Conservation (phyloP, 2,888 invertebrate genomes). For the Lymantria dispar region DNA sequence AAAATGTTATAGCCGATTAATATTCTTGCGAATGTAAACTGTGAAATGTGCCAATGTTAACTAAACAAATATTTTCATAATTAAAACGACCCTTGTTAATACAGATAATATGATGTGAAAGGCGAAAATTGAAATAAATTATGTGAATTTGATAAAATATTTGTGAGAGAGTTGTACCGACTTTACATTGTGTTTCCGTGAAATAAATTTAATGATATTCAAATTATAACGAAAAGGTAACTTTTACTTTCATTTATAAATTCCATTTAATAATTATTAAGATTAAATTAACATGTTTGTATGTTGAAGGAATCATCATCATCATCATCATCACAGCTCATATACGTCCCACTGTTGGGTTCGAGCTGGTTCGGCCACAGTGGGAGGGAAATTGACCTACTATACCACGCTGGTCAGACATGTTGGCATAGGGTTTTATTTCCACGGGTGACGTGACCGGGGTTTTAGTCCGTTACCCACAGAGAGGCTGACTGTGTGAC, state of each 20-base stretch:
- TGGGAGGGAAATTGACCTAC: too few relatives aligned
- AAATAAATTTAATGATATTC: constrained; percentile 37
- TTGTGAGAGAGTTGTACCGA: constrained; percentile 32
- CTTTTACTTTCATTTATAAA: constrained; percentile 19
- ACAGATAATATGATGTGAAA: constrained; percentile 45
- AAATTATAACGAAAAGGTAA: constrained; percentile 38
- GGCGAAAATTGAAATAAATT: constrained; percentile 50
- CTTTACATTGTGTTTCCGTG: constrained; percentile 32
- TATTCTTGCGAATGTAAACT: constrained; percentile 10
- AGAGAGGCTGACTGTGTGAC: too few relatives aligned
- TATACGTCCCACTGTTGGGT: too few relatives aligned
- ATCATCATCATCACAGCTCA: too few relatives aligned
- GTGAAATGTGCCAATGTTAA: too few relatives aligned
- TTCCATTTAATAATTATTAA: constrained; percentile 10
- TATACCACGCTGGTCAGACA: too few relatives aligned
- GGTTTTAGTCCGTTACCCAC: too few relatives aligned
- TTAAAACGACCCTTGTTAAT: constrained; percentile 40
- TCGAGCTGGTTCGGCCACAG: too few relatives aligned
- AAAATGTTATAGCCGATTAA: constrained; percentile 1
- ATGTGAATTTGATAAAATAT: constrained; percentile 34
- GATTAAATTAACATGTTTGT: constrained; percentile 10
- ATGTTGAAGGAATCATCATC: neutral
- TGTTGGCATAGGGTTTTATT: too few relatives aligned
- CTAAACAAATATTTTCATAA: constrained; percentile 31
- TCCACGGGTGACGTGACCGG: too few relatives aligned